Evolutionary conservation across 2,888 invertebrate species (phyloP).

Genomic region (Volucella zonaria): DNA sequence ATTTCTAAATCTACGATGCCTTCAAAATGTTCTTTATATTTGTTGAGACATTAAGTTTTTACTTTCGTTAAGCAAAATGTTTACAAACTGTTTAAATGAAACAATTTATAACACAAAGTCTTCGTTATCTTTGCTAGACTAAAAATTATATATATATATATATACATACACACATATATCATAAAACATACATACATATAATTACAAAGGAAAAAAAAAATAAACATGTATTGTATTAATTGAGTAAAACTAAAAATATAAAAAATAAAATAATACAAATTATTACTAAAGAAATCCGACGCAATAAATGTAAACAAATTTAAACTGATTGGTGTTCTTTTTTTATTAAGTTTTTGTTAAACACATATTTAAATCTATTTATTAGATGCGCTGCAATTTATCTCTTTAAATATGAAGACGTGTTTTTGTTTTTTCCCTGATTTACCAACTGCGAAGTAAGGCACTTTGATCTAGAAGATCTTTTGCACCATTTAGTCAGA

Average conservation of each 20-base stretch:
- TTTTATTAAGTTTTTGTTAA: constrained; percentile 9
- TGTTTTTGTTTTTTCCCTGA: no score
- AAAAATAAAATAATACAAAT: constrained; percentile 63
- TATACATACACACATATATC: constrained; percentile 68
- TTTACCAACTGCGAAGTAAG: no score
- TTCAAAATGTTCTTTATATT: constrained; percentile 58
- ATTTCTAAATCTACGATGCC: constrained; percentile 62
- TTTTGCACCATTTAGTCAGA: no score
- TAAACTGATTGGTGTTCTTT: constrained; percentile 12
- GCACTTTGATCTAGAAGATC: no score
- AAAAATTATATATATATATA: constrained; percentile 66
- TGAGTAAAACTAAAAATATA: constrained; percentile 52
- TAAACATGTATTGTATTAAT: no score
- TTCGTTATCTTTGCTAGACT: constrained; percentile 74
- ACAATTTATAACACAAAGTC: constrained; percentile 67
- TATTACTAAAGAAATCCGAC: constrained; percentile 67
- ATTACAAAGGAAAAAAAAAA: constrained; percentile 42
- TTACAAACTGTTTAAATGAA: constrained; percentile 60
- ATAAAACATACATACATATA: constrained; percentile 60
- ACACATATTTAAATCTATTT: neutral
- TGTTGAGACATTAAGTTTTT: constrained; percentile 42
- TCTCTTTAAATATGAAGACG: no score
- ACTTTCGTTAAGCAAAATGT: constrained; percentile 56
- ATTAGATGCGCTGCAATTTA: no score
- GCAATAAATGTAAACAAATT: constrained; percentile 72